Base-by-base conservation (phyloP, 1,140 invertebrate species). In the Eciton burchellii region DNA sequence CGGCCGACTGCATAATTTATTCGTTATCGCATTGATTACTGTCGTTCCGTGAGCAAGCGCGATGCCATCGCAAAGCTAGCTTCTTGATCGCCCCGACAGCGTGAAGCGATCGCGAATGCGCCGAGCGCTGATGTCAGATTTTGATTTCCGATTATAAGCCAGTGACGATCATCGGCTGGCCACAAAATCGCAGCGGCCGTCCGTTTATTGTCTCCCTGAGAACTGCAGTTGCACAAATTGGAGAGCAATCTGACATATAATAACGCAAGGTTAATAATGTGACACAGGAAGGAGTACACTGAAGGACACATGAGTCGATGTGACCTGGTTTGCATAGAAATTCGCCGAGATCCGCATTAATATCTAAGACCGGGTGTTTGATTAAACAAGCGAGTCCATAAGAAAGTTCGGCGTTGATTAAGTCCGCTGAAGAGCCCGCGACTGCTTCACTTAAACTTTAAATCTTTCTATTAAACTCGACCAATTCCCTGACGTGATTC, bases 391-490 rank as follows among this genome's bases (percentile, higher is more conserved):
- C 49, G 8, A 12, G 35, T 68, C 49, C 41, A 43, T 56, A 56
- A 68, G 21, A n/a, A 70, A 79, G 21, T 70, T 79, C 12, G 52
- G 54, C n/a, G 74, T 79, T 57, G 63, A 79, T 35, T 79, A 79
- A 79, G 56, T 79, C 74, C 6, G 35, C 49, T n/a, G 63, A 70
- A 70, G 70, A 79, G 63, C 56, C 74, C 26, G 74, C 43, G 49
- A 76, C 63, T 21, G 54, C n/a, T 45, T n/a, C 63, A 57, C 63
- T 77, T 45, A 70, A 79, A 79, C 74, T 79, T 79, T 70, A 79
- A 70, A 79, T 79, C 74, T 79, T 56, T 52, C 74, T 70, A 79
- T 79, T 79, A 79, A 79, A 79, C 74, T 70, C 63, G 49, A 19
- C 63, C 63, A 63, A 79, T 79, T 70, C 29, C 47, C 29, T 56